Evolutionary conservation across 2,113 vertebrate species (phyloP), one percentile per base, ranked within the genome.

Genomic region (Chaenogobius annularis): DNA sequence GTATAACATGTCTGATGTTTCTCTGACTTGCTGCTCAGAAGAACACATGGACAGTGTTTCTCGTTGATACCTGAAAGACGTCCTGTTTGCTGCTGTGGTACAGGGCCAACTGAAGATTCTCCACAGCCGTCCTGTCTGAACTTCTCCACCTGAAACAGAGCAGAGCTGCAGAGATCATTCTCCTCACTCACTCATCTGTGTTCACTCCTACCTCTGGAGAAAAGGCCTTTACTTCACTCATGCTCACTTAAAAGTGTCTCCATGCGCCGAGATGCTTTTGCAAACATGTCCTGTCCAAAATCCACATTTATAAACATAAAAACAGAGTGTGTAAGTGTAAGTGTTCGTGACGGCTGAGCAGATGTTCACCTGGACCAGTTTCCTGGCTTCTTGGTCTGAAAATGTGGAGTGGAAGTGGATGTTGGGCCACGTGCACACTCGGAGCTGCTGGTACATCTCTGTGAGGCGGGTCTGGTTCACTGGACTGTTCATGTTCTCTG

Each of bases 61-160:
- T 8, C 11, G n/a, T 7, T 10, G 52, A 11, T 55, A 56, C 54
- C 54, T 56, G n/a, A 62, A 55, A 1, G 19, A 65, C 0, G 1
- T 9, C 10, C 0, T 1, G 5, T 72, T 22, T 77, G 0, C 50
- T 35, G 0, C 37, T 0, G 0, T 77, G 52, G 47, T 15, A 68
- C 23, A 77, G 0, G 15, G 2, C 17, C 65, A 3, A 0, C 22
- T 77, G 69, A 43, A 77, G 47, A 37, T 72, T 72, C 0, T 72
- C 54, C 40, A 67, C 0, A 7, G 9, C 20, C 50, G 9, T 3
- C n/a, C 31, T 52, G 52, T 54, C 1, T 59, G 44, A 67, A 62
- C 0, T 67, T 4, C 10, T 8, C 26, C n/a, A 71, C 22, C 63
- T 77, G 46, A 13, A 62, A 52, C 19, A 52, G 66, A 61, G 19